A percentile compares a stretch with the other conserved stretches of the same genome.
Conservation (phyloP, 2,113 vertebrate species). For the Rhinichthys klamathensis region DNA sequence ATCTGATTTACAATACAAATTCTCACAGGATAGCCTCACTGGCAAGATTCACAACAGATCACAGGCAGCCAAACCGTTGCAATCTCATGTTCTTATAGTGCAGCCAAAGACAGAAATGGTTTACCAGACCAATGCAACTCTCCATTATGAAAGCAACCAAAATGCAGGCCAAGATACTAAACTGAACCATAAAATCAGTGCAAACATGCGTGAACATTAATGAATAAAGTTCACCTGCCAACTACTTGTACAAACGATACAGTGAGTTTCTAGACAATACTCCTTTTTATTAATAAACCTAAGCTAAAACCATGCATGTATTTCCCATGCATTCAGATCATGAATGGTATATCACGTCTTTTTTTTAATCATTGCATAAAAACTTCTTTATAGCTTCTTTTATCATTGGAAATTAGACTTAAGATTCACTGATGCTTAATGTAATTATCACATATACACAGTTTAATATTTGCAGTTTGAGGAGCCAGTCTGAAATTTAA, state of each 20-base stretch:
- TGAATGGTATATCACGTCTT: no score
- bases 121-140: neutral
- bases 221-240: neutral
- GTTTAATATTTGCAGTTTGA: neutral
- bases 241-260: neutral
- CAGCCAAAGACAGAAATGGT: conserved; percentile 5
- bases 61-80: neutral
- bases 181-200: neutral
- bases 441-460: neutral
- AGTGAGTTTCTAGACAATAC: neutral
- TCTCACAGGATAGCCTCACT: neutral
- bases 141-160: neutral
- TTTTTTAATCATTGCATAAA: neutral
- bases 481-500: neutral
- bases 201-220: neutral
- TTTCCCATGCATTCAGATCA: no score
- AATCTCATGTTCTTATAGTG: neutral
- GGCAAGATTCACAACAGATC: conserved; percentile 1
- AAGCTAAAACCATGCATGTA: no score
- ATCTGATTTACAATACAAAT: conserved; percentile 4
- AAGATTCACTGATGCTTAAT: neutral
- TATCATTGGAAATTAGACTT: neutral
- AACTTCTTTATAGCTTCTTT: neutral
- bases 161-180: neutral
- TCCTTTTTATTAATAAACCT: neutral